phyloP scores from a whole-genome alignment of 2,888 invertebrate species.

The Allolobophora icterica region DNA sequence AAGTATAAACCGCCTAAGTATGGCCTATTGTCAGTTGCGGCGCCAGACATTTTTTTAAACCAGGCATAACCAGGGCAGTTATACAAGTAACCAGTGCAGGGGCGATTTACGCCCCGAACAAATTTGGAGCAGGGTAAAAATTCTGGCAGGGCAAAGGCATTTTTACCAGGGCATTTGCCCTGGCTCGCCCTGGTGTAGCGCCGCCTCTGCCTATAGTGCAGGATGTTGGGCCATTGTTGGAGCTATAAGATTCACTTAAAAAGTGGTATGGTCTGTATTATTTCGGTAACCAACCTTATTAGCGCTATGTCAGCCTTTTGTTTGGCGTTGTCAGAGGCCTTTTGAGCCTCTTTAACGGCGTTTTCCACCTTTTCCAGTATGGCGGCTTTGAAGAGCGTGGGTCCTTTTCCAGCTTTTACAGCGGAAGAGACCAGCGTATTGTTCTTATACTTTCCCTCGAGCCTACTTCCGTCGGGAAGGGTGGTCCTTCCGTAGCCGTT shows the following conservation, averaged over 20 bases:
- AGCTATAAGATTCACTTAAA: neutral
- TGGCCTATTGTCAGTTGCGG: too few relatives aligned
- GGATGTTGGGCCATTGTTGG: too few relatives aligned
- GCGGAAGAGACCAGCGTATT: slow-evolving; percentile 96
- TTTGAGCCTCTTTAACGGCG: slow-evolving; percentile 90
- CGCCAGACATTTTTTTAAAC: too few relatives aligned
- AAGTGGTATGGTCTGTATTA: neutral
- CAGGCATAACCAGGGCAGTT: too few relatives aligned
- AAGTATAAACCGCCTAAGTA: neutral
- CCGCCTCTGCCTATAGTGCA: too few relatives aligned
- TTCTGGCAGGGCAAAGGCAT: too few relatives aligned
- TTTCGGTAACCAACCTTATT: slow-evolving; percentile 72
- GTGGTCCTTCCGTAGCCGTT: slow-evolving; percentile 99
- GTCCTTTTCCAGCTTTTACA: slow-evolving; percentile 82
- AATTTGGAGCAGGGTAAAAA: too few relatives aligned
- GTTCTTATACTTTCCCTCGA: slow-evolving; percentile 99
- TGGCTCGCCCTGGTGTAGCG: too few relatives aligned
- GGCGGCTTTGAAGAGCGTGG: slow-evolving; percentile 93
- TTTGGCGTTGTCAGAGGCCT: slow-evolving; percentile 94
- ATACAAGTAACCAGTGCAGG: too few relatives aligned
- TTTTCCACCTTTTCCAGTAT: slow-evolving; percentile 96
- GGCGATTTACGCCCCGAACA: too few relatives aligned
- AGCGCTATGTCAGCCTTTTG: slow-evolving; percentile 98
- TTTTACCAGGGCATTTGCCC: too few relatives aligned
- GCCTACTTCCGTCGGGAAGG: slow-evolving; percentile 90